A percentile compares a stretch with the other conserved stretches of the same genome.
These are phyloP conservation scores for pig (Sus scrofa) DNA, from an alignment of 2,113 vertebrate species.

Conservation along the genomic window T2T-Sscrofa CM000812.6:78182001-78182500, in stretches of 20 bases:
- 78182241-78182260: constrained; percentile 65
- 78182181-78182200: constrained; percentile 26
- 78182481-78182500: constrained; percentile 66
- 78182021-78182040: not conserved
- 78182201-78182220: not conserved
- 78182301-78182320: constrained; percentile 43
- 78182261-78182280: constrained; percentile 77
- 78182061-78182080: constrained; percentile 46
- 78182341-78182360: constrained; percentile 70
- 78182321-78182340: constrained; percentile 49
- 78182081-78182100: not conserved
- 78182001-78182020: not conserved
- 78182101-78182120: not conserved
- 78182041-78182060: not conserved
- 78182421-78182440: constrained; percentile 73
- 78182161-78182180: constrained; percentile 45
- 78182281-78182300: constrained; percentile 70
- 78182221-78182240: not conserved
- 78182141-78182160: constrained; percentile 31
- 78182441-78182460: constrained; percentile 55
- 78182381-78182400: constrained; percentile 66
- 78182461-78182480: constrained; percentile 14
- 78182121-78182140: constrained; percentile 41
- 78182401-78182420: constrained; percentile 69
- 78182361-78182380: constrained; percentile 55